Evolutionary conservation across 2,888 invertebrate species (phyloP).

Genomic region (Drosophila kuntzei): DNA sequence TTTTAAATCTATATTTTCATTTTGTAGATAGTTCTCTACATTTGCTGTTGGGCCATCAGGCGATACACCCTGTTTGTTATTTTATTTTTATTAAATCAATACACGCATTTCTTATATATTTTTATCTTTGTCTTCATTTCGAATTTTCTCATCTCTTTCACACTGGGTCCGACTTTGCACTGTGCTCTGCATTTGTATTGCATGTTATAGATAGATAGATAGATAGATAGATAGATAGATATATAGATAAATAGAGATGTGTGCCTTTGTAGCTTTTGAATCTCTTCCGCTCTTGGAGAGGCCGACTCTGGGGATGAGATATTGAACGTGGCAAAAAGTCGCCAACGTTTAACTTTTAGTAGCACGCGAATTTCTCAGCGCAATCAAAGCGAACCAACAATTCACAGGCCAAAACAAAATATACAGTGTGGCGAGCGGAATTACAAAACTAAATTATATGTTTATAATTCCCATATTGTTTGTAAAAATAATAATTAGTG

Average conservation of each 20-base stretch:
- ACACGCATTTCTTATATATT: slow-evolving; percentile 77
- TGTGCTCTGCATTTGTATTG: slow-evolving; percentile 33
- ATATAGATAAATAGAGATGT: slow-evolving; percentile 26
- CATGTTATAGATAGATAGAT: slow-evolving; percentile 33
- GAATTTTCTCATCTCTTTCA: slow-evolving; percentile 60
- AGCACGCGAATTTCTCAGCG: slow-evolving; percentile 77
- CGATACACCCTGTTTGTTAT: slow-evolving; percentile 63
- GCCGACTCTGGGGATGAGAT: slow-evolving; percentile 26
- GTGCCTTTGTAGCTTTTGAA: slow-evolving; percentile 49
- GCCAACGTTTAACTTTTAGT: slow-evolving; percentile 78
- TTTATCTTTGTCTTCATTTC: slow-evolving; percentile 74
- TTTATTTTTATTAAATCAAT: slow-evolving; percentile 78
- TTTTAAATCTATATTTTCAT: neutral
- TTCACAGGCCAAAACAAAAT: slow-evolving; percentile 54
- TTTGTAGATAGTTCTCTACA: neutral
- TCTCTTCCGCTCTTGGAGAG: slow-evolving; percentile 47
- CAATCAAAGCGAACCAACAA: slow-evolving; percentile 60
- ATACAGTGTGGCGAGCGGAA: slow-evolving; percentile 31
- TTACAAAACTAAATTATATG: slow-evolving; percentile 68
- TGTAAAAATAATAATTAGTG: slow-evolving; percentile 75
- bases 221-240: slow-evolving; percentile 27
- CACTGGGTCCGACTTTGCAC: slow-evolving; percentile 40
- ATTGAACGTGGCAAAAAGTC: slow-evolving; percentile 73
- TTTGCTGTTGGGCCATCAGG: neutral
- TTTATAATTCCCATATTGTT: slow-evolving; percentile 76